Conservation (phyloP, 2,888 invertebrate species). For the Odontothrips loti region DNA sequence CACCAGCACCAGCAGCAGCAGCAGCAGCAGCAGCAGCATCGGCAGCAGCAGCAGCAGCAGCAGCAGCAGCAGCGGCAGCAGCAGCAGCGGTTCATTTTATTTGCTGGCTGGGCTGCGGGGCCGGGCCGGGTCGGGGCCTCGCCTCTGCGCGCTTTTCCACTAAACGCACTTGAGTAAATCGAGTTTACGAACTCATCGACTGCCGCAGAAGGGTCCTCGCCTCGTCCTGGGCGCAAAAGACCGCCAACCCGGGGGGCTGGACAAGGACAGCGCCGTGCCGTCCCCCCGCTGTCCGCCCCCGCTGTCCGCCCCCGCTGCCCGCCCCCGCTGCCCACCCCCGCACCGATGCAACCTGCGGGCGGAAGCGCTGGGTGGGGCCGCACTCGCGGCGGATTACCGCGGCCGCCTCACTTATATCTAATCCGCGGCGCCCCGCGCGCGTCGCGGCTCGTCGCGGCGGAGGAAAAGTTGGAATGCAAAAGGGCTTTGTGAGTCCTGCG, state of each 20-base stretch:
- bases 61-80: too few relatives aligned
- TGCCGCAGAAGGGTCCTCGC: conserved; percentile 20
- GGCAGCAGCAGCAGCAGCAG: too few relatives aligned
- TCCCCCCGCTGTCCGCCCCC: too few relatives aligned
- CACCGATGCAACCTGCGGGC: neutral
- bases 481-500: too few relatives aligned
- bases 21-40: too few relatives aligned
- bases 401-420: neutral
- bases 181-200: conserved; percentile 26
- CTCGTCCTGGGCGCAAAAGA: neutral
- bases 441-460: too few relatives aligned
- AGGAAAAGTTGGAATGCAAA: neutral
- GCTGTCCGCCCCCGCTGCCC: too few relatives aligned
- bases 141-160: neutral
- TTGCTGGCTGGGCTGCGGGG: neutral
- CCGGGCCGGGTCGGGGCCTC: neutral
- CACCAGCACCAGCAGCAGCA: too few relatives aligned
- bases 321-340: neutral
- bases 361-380: neutral
- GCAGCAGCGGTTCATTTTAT: conserved; percentile 7
- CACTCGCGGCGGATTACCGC: neutral
- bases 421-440: neutral
- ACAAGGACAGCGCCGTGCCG: neutral
- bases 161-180: conserved; percentile 26
- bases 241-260: neutral